phyloP scores from a whole-genome alignment of 2,888 invertebrate genomes.

The Macroteleia sp. region DNA sequence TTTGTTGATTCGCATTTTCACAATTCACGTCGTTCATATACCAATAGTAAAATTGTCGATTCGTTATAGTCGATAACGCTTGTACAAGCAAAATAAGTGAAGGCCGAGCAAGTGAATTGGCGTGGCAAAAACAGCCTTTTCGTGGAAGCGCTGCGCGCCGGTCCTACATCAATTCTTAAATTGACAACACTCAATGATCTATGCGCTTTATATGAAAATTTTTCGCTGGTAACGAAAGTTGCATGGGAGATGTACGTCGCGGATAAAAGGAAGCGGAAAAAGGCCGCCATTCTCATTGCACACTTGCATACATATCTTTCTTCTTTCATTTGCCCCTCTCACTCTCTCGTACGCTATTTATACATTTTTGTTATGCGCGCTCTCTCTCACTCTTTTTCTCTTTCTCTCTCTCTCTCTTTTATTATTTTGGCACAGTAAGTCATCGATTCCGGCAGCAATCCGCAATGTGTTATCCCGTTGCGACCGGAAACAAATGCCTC shows the following conservation, averaged over 20 bases:
- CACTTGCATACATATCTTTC: slow-evolving; percentile 20
- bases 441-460: slow-evolving; percentile 69
- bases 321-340: neutral
- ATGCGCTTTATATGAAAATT: slow-evolving; percentile 63
- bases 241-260: slow-evolving; percentile 55
- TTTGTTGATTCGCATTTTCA: slow-evolving; percentile 9
- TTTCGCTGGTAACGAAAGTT: slow-evolving; percentile 50
- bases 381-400: too few relatives aligned
- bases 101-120: slow-evolving; percentile 67
- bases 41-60: slow-evolving; percentile 71
- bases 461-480: slow-evolving; percentile 71
- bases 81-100: slow-evolving; percentile 72
- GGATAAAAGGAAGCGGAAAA: slow-evolving; percentile 63
- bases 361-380: slow-evolving; percentile 45
- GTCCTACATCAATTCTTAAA: slow-evolving; percentile 56
- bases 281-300: slow-evolving; percentile 45
- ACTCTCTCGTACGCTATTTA: slow-evolving; percentile 40
- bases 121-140: slow-evolving; percentile 37
- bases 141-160: slow-evolving; percentile 33
- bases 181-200: slow-evolving; percentile 64
- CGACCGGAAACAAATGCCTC: slow-evolving; percentile 71
- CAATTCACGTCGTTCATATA: slow-evolving; percentile 60
- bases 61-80: slow-evolving; percentile 71
- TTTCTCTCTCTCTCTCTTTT: slow-evolving; percentile 41
- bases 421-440: slow-evolving; percentile 74